Evolutionary conservation across 2,888 invertebrate species (phyloP).

Genomic region (Gandaritis pyraliata): DNA sequence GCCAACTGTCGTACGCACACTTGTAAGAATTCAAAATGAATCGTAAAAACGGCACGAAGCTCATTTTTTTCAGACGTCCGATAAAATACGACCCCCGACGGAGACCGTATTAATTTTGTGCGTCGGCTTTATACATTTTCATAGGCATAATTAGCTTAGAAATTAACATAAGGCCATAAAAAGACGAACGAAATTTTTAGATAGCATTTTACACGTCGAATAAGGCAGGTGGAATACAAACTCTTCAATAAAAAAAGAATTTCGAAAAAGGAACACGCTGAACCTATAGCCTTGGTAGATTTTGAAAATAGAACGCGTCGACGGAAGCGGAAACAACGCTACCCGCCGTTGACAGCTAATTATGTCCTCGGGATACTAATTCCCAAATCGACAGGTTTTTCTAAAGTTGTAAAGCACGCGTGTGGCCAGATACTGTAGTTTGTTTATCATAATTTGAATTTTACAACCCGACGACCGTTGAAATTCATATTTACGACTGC

Average conservation of each 20-base stretch:
- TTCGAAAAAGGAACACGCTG: conserved; percentile 48
- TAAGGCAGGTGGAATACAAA: conserved; percentile 66
- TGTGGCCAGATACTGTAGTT: conserved; percentile 53
- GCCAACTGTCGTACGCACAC: conserved; percentile 76
- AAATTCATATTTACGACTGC: conserved; percentile 72
- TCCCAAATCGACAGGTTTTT: conserved; percentile 78
- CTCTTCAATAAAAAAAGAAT: conserved; percentile 41
- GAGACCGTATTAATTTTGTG: conserved; percentile 73
- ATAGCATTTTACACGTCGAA: conserved; percentile 75
- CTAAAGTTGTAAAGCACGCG: conserved; percentile 48
- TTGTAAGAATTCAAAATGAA: conserved; percentile 68
- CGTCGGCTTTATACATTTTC: conserved; percentile 79
- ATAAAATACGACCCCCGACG: conserved; percentile 73
- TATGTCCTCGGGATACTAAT: conserved; percentile 75
- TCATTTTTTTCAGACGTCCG: conserved; percentile 64
- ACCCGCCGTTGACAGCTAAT: conserved; percentile 81
- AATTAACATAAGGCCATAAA: conserved; percentile 83
- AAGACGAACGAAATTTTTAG: conserved; percentile 81
- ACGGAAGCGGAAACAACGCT: conserved; percentile 80
- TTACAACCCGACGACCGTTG: conserved; percentile 68
- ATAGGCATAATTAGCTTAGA: conserved; percentile 82
- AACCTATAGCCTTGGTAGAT: conserved; percentile 63
- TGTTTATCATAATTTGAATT: conserved; percentile 75
- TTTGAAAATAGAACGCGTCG: conserved; percentile 77
- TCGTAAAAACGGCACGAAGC: conserved; percentile 72